phyloP scores from a whole-genome alignment of 2,888 invertebrate species.

The Temnothorax unifasciatus region DNA sequence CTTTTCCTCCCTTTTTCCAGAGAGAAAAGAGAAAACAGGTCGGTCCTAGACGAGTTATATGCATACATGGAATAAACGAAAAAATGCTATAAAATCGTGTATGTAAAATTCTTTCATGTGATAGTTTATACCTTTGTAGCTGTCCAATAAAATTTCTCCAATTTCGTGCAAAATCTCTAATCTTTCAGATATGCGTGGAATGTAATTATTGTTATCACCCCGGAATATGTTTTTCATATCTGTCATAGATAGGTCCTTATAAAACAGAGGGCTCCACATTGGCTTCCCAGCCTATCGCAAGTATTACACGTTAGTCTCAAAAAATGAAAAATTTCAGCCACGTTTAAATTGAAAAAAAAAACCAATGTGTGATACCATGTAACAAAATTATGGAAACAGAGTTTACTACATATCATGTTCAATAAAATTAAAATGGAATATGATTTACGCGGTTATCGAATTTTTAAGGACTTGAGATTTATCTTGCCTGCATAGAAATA shows the following conservation, averaged over 20 bases:
- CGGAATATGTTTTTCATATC: neutral
- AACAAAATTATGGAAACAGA: neutral
- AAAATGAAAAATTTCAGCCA: neutral
- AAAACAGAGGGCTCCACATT: constrained; percentile 4
- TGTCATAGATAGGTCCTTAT: neutral
- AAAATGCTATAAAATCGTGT: neutral
- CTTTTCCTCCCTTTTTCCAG: neutral
- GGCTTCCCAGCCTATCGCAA: neutral
- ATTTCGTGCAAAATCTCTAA: neutral
- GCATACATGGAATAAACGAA: neutral
- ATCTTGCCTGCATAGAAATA: neutral
- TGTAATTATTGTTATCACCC: neutral
- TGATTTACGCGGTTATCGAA: neutral
- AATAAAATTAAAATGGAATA: neutral
- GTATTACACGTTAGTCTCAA: neutral
- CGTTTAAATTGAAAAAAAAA: neutral
- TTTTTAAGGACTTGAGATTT: neutral
- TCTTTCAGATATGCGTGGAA: neutral
- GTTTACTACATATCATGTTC: neutral
- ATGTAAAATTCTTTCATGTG: neutral
- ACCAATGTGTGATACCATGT: neutral
- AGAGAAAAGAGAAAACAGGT: neutral
- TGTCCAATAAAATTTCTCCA: neutral
- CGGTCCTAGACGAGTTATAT: neutral
- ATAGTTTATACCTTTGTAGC: constrained; percentile 2